phyloP scores from a whole-genome alignment of 1,140 invertebrate genomes.

The Aphidius ervi region DNA sequence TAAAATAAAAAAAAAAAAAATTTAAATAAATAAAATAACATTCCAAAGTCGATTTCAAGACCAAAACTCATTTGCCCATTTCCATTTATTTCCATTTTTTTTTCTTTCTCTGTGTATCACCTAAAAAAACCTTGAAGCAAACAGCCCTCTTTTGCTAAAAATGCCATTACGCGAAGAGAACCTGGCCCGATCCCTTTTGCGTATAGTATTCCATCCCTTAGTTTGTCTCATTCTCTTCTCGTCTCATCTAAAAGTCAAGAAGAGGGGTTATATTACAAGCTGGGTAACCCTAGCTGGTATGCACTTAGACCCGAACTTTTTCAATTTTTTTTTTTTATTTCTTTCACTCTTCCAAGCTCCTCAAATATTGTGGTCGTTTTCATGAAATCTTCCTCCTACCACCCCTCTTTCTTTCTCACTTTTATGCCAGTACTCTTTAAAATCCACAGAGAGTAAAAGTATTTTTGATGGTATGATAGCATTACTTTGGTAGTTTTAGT shows the following conservation, averaged over 20 bases:
- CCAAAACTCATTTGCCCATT: background rate
- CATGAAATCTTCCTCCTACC: conserved; percentile 3
- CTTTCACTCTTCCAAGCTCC: conserved; percentile 11
- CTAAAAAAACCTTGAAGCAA: no score
- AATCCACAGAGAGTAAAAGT: conserved; percentile 12
- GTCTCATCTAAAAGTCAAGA: conserved; percentile 10
- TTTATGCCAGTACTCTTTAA: background rate
- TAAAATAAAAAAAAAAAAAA: no score
- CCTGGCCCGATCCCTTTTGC: conserved; percentile 17
- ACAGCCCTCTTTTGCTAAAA: conserved; percentile 5
- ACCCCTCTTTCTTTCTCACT: background rate
- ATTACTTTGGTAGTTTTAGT: background rate
- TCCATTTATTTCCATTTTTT: background rate
- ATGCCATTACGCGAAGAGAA: conserved; percentile 18
- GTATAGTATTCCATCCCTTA: conserved; percentile 4
- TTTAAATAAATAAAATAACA: no score
- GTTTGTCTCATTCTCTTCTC: background rate
- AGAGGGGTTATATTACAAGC: conserved; percentile 27
- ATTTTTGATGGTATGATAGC: conserved; percentile 25
- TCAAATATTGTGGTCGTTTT: conserved; percentile 15
- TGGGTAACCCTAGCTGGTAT: conserved; percentile 27
- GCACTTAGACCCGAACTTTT: conserved; percentile 25
- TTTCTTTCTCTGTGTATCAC: background rate
- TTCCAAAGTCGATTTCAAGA: no score
- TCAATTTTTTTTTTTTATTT: conserved; percentile 9